A percentile compares a stretch with the other conserved stretches of the same genome.
Conservation (phyloP, 2,888 invertebrate species). For the Lasioglossum figueresi region DNA sequence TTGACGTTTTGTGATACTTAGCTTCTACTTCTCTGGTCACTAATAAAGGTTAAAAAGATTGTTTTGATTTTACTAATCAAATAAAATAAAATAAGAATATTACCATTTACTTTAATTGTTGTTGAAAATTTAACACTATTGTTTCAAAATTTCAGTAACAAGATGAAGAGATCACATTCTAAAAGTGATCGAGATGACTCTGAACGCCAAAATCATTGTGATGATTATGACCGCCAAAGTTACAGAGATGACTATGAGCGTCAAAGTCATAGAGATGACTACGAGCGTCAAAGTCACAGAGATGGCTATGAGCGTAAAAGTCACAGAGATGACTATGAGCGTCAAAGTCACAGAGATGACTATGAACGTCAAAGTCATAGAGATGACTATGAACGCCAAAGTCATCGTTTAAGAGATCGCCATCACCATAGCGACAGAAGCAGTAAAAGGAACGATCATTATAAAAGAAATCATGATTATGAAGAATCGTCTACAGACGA, state of each 20-base stretch:
- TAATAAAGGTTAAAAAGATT: slow-evolving; percentile 6
- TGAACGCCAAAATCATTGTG: slow-evolving; percentile 20
- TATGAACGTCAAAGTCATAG: slow-evolving; percentile 42
- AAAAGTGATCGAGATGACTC: slow-evolving; percentile 42
- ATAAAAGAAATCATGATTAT: slow-evolving; percentile 26
- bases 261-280: slow-evolving; percentile 39
- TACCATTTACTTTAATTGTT: not conserved
- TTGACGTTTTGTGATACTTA: too few species aligned
- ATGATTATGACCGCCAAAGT: slow-evolving; percentile 29
- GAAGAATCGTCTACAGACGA: slow-evolving; percentile 61
- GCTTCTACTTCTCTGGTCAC: too few species aligned
- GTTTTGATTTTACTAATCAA: not conserved
- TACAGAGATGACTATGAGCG: slow-evolving; percentile 33
- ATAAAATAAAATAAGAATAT: too few species aligned
- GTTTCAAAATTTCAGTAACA: slow-evolving; percentile 20
- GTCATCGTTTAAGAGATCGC: slow-evolving; percentile 34
- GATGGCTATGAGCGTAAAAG: slow-evolving; percentile 28
- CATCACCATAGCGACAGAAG: slow-evolving; percentile 28
- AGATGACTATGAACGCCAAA: slow-evolving; percentile 31
- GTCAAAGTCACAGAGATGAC: slow-evolving; percentile 19
- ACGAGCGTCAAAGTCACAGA: slow-evolving; percentile 28
- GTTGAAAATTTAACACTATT: not conserved
- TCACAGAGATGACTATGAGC: slow-evolving; percentile 31
- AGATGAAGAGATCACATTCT: slow-evolving; percentile 62
- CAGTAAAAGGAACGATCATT: slow-evolving; percentile 21